A percentile compares a stretch with the other conserved stretches of the same genome.
Evolutionary conservation across 23 tunicate species (phyloP).

Genomic region (Ciona savignyi): DNA sequence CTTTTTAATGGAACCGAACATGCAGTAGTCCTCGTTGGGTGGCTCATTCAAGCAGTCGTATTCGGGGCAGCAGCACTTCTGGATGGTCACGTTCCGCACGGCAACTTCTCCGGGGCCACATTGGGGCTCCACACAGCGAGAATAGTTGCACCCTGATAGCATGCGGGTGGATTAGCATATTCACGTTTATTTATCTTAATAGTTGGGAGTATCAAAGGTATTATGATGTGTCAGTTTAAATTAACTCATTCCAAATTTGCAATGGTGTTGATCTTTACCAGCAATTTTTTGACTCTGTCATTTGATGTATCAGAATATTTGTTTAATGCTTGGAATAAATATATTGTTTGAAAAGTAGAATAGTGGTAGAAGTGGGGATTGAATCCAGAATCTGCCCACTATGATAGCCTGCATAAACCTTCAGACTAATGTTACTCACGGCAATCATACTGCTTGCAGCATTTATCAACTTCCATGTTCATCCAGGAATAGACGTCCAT

Average conservation of each 20-base stretch:
- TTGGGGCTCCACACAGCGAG: constrained; percentile 33
- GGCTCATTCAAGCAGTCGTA: constrained; percentile 42
- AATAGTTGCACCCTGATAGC: constrained; percentile 46
- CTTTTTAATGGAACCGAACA: constrained; percentile 8
- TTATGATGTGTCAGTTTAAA: too few relatives aligned
- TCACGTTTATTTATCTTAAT: not conserved
- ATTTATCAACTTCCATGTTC: constrained; percentile 21
- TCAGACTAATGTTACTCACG: constrained; percentile 29
- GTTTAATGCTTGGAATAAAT: too few relatives aligned
- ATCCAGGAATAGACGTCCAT: constrained; percentile 46
- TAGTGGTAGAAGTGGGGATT: too few relatives aligned
- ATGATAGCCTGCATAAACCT: too few relatives aligned
- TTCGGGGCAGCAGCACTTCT: constrained; percentile 62
- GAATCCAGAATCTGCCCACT: too few relatives aligned
- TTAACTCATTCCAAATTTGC: too few relatives aligned
- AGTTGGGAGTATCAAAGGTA: too few relatives aligned
- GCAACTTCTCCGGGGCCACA: constrained; percentile 29
- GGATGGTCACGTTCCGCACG: constrained; percentile 37
- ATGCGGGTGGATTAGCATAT: not conserved
- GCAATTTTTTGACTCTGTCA: too few relatives aligned
- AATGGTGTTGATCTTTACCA: too few relatives aligned
- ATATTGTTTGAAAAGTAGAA: too few relatives aligned
- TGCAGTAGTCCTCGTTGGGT: constrained; percentile 12
- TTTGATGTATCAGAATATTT: too few relatives aligned
- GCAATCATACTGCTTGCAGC: constrained; percentile 61